A percentile compares a stretch with the other conserved stretches of the same genome.
These are phyloP conservation scores for Melanophora roralis DNA, from an alignment of 2,888 invertebrate species.

Conservation along the genomic window DNA sequence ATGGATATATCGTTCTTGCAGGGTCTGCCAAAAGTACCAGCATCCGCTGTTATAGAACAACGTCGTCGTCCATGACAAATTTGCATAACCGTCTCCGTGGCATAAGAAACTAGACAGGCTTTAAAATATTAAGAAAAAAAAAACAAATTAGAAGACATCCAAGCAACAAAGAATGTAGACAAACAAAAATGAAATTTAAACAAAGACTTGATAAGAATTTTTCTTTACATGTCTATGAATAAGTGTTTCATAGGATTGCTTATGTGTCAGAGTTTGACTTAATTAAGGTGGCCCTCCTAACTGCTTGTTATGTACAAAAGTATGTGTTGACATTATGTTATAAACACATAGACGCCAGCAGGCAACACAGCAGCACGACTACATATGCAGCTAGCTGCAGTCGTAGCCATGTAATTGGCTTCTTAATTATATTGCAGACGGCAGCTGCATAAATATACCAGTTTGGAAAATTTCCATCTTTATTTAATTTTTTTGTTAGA, in stretches of 20 bases:
- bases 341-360: too few relatives aligned
- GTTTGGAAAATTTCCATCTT: too few relatives aligned
- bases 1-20: slow-evolving; percentile 88
- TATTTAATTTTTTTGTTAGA: too few relatives aligned
- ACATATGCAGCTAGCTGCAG: too few relatives aligned
- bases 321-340: too few relatives aligned
- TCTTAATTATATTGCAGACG: too few relatives aligned
- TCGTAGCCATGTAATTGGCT: too few relatives aligned
- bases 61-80: slow-evolving; percentile 89
- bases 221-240: neutral
- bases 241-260: neutral
- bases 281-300: slow-evolving; percentile 23
- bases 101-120: slow-evolving; percentile 93
- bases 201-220: slow-evolving; percentile 25
- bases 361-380: too few relatives aligned
- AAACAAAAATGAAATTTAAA: slow-evolving; percentile 12
- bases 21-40: slow-evolving; percentile 89
- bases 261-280: neutral
- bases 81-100: slow-evolving; percentile 94
- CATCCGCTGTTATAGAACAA: slow-evolving; percentile 88
- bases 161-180: neutral
- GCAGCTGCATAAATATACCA: too few relatives aligned
- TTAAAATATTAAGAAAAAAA: slow-evolving; percentile 36
- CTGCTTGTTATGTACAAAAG: slow-evolving; percentile 12
- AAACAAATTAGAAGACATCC: slow-evolving; percentile 4